Evolutionary conservation across 2,113 vertebrate genomes (phyloP).

Genomic region (Chrysemys picta): DNA sequence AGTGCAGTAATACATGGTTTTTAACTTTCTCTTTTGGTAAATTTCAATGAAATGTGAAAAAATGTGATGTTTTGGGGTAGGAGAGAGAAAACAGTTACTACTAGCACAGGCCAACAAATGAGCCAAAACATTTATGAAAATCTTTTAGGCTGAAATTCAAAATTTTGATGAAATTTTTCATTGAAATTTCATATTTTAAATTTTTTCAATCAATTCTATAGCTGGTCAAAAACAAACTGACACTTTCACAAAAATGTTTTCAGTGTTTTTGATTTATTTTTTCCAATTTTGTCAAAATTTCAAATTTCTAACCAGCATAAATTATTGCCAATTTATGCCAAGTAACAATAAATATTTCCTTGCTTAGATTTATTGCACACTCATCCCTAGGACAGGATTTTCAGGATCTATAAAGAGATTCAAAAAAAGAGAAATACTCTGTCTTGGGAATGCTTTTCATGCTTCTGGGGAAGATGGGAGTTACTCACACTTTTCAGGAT

Average conservation of each 20-base stretch:
- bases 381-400: constrained; percentile 42
- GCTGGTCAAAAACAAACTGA: not conserved
- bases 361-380: constrained; percentile 60
- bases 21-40: not conserved
- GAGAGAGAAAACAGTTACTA: not conserved
- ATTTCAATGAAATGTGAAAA: not conserved
- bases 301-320: constrained; percentile 36
- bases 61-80: not conserved
- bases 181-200: not conserved
- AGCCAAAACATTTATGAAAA: constrained; percentile 4
- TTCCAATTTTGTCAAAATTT: constrained; percentile 11
- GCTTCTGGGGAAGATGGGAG: not conserved
- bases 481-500: constrained; percentile 13
- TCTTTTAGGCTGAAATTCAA: not conserved
- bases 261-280: not conserved
- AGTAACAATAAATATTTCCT: constrained; percentile 50
- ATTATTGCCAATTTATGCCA: constrained; percentile 19
- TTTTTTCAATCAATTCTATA: not conserved
- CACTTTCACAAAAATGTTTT: constrained; percentile 3
- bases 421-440: constrained; percentile 40
- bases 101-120: not conserved
- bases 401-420: not conserved
- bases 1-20: not conserved
- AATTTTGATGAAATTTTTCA: not conserved
- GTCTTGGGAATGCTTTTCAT: not conserved